phyloP scores from a whole-genome alignment of 2,113 vertebrate genomes.

The Crypturellus undulatus region DNA sequence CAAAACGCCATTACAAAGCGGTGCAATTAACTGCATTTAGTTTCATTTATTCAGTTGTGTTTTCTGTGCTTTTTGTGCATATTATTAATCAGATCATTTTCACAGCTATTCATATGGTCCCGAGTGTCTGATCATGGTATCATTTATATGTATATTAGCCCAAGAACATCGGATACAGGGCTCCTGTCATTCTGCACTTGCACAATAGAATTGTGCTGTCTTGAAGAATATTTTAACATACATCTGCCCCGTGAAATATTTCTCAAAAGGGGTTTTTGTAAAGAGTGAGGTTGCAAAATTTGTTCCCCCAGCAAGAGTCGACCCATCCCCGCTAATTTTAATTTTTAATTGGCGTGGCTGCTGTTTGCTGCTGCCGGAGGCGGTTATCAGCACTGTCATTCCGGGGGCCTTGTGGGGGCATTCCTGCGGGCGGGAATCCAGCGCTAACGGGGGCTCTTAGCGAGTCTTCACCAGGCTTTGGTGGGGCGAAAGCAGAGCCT shows the following conservation, averaged over 20 bases:
- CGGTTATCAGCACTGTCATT: not conserved
- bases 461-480: accelerated
- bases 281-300: not conserved
- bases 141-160: not conserved
- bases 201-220: not conserved
- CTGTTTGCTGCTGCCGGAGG: too few species aligned
- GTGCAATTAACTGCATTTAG: accelerated
- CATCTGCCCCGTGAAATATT: not conserved
- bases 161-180: not conserved
- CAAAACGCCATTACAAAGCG: accelerated
- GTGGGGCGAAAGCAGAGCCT: accelerated
- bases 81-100: not conserved
- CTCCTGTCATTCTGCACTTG: not conserved
- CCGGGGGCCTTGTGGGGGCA: accelerated
- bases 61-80: not conserved
- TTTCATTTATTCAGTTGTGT: not conserved
- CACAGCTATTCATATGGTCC: not conserved
- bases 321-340: not conserved
- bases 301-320: not conserved
- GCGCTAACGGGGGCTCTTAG: accelerated
- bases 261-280: not conserved
- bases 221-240: not conserved
- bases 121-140: not conserved
- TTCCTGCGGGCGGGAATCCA: too few species aligned
- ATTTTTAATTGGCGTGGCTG: accelerated